These are phyloP conservation scores for Triplophysa yarkandensis DNA, from an alignment of 2,797 vertebrate genomes.

Conservation along the genomic window DNA sequence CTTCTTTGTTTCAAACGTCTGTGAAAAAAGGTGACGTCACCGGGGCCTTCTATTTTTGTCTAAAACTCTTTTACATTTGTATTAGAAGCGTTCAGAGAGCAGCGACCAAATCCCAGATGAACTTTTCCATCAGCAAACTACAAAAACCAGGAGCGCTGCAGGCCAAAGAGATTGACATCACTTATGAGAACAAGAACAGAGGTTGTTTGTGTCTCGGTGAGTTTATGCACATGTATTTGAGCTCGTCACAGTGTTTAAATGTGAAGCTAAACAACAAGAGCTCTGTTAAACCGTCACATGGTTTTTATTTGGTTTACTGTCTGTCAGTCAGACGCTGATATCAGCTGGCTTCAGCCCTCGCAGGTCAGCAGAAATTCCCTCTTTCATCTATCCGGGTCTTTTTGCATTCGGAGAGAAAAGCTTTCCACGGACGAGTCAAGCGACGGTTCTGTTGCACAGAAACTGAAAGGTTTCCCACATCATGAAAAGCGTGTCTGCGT, in stretches of 20 bases:
- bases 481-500: constrained; percentile 11
- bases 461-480: constrained; percentile 16
- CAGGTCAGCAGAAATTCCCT: constrained; percentile 60
- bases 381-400: constrained; percentile 7
- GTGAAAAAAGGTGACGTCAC: constrained; percentile 17
- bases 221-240: constrained; percentile 18
- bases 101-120: constrained; percentile 28
- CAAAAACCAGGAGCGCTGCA: constrained; percentile 8
- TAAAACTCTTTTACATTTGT: neutral
- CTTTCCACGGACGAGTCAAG: neutral
- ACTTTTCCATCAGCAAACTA: constrained; percentile 49
- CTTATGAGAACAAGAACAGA: constrained; percentile 23
- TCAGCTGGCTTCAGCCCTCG: constrained; percentile 61
- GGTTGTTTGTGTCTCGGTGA: constrained; percentile 34
- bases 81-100: constrained; percentile 14
- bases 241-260: constrained; percentile 20
- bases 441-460: neutral
- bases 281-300: constrained; percentile 29
- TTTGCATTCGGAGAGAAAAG: neutral
- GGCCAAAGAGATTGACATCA: constrained; percentile 25
- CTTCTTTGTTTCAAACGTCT: neutral
- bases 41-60: neutral
- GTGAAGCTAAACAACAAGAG: constrained; percentile 29
- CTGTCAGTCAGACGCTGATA: constrained; percentile 58
- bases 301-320: constrained; percentile 2